These are phyloP conservation scores for Oreotrochilus melanogaster DNA, from an alignment of 2,113 vertebrate genomes.

Conservation along the genomic window DNA sequence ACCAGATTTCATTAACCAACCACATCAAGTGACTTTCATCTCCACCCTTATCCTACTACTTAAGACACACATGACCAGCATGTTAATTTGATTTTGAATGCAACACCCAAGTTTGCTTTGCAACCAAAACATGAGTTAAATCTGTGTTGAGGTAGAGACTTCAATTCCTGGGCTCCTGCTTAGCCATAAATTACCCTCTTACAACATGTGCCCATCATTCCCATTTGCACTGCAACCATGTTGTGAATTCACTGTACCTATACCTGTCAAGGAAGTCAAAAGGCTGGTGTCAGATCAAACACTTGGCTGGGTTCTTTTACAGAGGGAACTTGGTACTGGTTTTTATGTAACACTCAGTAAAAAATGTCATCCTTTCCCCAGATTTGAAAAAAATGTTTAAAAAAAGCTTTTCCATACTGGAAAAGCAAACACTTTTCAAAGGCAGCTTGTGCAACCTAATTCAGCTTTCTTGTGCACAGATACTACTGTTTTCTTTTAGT, in stretches of 20 bases:
- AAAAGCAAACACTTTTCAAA: not conserved
- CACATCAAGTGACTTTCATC: not conserved
- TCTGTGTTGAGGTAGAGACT: not conserved
- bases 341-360: too few relatives aligned
- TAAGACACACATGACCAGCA: not conserved
- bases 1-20: not conserved
- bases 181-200: not conserved
- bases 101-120: not conserved
- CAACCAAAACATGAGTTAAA: rapidly evolving
- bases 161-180: not conserved
- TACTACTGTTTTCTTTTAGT: not conserved
- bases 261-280: not conserved
- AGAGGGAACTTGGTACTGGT: not conserved
- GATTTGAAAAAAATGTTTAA: too few relatives aligned
- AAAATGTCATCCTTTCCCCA: too few relatives aligned
- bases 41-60: not conserved
- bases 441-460: not conserved
- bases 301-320: not conserved
- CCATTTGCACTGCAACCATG: not conserved
- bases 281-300: not conserved
- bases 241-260: not conserved
- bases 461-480: not conserved
- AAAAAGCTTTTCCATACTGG: not conserved
- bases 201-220: too few relatives aligned
- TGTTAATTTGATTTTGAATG: not conserved